Percentiles rank a stretch among this genome's conserved stretches.
Evolutionary conservation across 2,888 invertebrate genomes (phyloP).

Genomic region (Drosophila mimetica): DNA sequence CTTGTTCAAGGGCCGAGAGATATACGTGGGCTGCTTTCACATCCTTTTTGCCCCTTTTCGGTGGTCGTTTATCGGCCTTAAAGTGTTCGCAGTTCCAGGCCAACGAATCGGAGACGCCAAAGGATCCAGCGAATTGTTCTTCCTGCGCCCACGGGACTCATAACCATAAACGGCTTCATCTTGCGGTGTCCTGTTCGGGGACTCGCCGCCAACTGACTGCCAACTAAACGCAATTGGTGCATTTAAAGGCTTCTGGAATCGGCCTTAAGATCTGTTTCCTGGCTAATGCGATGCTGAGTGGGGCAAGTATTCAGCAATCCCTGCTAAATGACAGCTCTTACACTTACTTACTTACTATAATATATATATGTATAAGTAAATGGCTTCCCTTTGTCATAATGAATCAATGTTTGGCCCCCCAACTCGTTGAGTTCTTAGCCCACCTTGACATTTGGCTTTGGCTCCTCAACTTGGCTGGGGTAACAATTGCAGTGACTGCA

Average conservation of each 20-base stretch:
- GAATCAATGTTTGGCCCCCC: not conserved
- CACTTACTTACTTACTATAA: not conserved
- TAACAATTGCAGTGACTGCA: constrained; percentile 63
- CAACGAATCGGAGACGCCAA: constrained; percentile 30
- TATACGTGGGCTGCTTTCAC: constrained; percentile 8
- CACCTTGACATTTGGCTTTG: constrained; percentile 41
- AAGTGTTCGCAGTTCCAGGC: constrained; percentile 66
- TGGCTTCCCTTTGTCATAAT: constrained; percentile 3
- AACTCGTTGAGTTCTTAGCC: constrained; percentile 1
- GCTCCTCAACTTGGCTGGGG: constrained; percentile 10
- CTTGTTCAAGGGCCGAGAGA: constrained; percentile 52
- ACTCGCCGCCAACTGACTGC: constrained; percentile 12
- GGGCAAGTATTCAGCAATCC: constrained; percentile 17
- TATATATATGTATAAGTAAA: not conserved
- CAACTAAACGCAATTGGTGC: constrained; percentile 51
- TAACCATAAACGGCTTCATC: constrained; percentile 72
- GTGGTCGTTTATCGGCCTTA: constrained; percentile 72
- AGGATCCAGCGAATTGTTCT: constrained; percentile 27
- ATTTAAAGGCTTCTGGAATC: constrained; percentile 63
- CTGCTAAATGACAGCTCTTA: not conserved
- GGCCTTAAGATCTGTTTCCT: constrained; percentile 58
- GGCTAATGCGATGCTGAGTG: constrained; percentile 31
- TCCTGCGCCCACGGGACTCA: constrained; percentile 67
- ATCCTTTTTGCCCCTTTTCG: constrained; percentile 58
- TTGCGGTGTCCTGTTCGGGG: constrained; percentile 45